Base-by-base conservation (phyloP, 2,888 invertebrate genomes). In the Mesorhabditis sp. region DNA sequence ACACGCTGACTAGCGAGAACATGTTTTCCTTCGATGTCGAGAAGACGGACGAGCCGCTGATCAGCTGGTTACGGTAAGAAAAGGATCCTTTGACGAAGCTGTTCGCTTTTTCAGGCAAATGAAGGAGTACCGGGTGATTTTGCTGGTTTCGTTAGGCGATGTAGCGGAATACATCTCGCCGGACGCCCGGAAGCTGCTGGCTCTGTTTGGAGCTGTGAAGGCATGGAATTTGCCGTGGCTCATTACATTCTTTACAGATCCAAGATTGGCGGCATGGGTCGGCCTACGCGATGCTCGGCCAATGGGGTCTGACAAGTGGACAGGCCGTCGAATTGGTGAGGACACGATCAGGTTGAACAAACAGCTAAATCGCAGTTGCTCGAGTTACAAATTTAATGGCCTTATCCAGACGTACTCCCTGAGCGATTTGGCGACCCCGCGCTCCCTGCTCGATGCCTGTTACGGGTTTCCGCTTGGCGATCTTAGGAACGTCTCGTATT, bases 1-100 rank as follows among this genome's bases (percentile, higher is more conserved):
- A 84, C 6, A 86, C 86, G 28, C 86, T 86, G 61, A 85, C 87
- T 69, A 86, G 88, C 44, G 28, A 74, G 2, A 70, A 74, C 7
- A 68, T 67, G 10, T 62, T 68, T 10, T 70, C 74, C 4, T 78
- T 79, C 66, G 79, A 79, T 45, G 77, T 79, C 5, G 70, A 74
- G 4, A 72, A 74, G 7, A 76, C 78, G 1, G 79, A 79, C 65
- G 79, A 76, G 66, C 76, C 76, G 43, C 58, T 79, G 62, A 79
- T 79, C 67, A 66, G 64, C 28, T 79, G 79, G 79, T 62, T 78
- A 6, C 45, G 45, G 67, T 67, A n/a, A 58, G 67, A 64, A n/a
- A 4, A 62, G 5, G 7, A 45, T 15, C 43, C 28, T 45, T 45
- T 10, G 45, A 13, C 43, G 4, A 67, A 50, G 15, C 5, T 50